Conservation (phyloP, 2,888 invertebrate genomes). For the Opisthograptis luteolata region DNA sequence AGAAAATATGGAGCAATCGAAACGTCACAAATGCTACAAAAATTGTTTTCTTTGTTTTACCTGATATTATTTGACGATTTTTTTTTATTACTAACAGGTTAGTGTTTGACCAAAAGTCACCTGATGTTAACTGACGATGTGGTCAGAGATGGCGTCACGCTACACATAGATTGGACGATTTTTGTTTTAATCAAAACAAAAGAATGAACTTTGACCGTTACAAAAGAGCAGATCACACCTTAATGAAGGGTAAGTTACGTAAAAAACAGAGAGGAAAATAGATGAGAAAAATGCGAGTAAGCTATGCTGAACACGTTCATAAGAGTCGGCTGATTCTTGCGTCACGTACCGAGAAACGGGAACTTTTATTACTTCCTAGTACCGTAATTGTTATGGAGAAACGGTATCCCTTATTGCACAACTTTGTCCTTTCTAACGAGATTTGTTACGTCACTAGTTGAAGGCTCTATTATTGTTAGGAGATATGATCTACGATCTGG, state of each 20-base stretch:
- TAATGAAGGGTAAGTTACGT: slow-evolving; percentile 43
- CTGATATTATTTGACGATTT: too few relatives aligned
- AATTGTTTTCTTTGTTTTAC: too few relatives aligned
- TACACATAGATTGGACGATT: too few relatives aligned
- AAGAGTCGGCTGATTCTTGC: slow-evolving; percentile 69
- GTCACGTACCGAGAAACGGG: slow-evolving; percentile 75
- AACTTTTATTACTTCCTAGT: slow-evolving; percentile 79
- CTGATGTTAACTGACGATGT: too few relatives aligned
- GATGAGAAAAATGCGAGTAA: slow-evolving; percentile 53
- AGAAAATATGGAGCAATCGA: too few relatives aligned
- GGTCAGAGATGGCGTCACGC: too few relatives aligned
- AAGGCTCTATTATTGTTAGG: slow-evolving; percentile 33
- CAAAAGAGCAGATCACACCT: slow-evolving; percentile 22
- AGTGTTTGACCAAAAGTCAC: too few relatives aligned
- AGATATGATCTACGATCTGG: not conserved
- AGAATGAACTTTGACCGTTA: slow-evolving; percentile 8
- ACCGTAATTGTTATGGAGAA: slow-evolving; percentile 77
- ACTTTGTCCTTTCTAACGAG: slow-evolving; percentile 61
- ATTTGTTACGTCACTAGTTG: slow-evolving; percentile 46
- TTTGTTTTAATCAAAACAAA: too few relatives aligned
- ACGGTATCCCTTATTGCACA: slow-evolving; percentile 70
- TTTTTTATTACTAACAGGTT: too few relatives aligned
- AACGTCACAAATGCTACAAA: too few relatives aligned
- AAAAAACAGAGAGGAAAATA: slow-evolving; percentile 52
- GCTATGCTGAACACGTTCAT: slow-evolving; percentile 72